Base-by-base conservation (phyloP, 2,888 invertebrate species). In the Toxonevra muliebris region DNA sequence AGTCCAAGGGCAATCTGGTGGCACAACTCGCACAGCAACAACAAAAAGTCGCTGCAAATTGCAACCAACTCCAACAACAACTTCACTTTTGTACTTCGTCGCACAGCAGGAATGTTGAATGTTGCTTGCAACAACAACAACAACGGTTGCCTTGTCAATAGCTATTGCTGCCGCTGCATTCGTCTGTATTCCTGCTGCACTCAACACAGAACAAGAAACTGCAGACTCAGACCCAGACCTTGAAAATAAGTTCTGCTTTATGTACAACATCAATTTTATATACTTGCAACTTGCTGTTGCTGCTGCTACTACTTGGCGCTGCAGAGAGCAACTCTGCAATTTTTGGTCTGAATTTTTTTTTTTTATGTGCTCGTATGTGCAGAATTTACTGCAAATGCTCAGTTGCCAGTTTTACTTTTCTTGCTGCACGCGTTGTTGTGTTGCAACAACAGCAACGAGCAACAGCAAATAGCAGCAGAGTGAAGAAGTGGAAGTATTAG, bases 1-100 rank as follows among this genome's bases (percentile, higher is more conserved):
- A 81, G 81, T 82, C 80, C 81, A 81, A 82, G 81, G 81, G 81
- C 81, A 81, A 76, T 75, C 68, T 74, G 76, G 74, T 73, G 73
- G 72, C 66, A 52, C 76, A 73, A 74, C 69, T 17, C 41, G 58
- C 58, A 30, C 30, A 30, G 7, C 30, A 30, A 2, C 7, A 17
- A 52, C 65, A 57, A 50, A 30, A 57, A 30, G 40, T 2, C 69
- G 75, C 77, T 75, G 65, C 73, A 66, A 59, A 57, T 52, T 76
- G 70, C 69, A 74, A 59, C 50, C 52, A 20, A 52, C 55, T 40
- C 20, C 48, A 17, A 15, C 40, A 30, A 48, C 65, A 58, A 52
- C 52, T n/a, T 41, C 58, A 42, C 42, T 19, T 65, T 65, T 59
- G 58, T 54, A 66, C 57, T 53, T 66, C 52, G 60, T 60, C 55